Base-by-base conservation (phyloP, 2,113 vertebrate genomes). In the Sebastes schlegelii region DNA sequence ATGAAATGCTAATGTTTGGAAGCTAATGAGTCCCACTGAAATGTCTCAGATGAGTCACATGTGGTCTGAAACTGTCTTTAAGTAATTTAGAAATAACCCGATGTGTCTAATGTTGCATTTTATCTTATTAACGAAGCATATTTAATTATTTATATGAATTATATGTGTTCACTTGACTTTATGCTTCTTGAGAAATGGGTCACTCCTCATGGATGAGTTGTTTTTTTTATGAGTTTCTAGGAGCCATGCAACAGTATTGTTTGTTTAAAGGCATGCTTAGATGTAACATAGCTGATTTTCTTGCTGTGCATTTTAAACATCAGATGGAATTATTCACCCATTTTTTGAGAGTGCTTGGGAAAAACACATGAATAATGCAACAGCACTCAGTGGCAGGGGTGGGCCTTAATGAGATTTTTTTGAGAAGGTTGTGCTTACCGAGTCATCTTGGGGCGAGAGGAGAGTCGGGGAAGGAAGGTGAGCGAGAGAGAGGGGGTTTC, bases 281-380 rank as follows among this genome's bases (percentile, higher is more conserved):
- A 79, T 82, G 75, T 67, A 62, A 82, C 81, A 40, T 13, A 60
- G 34, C 83, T 76, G 67, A 80, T 89, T 87, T 74, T 63, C 61
- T 82, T 49, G 70, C 83, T 75, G 43, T 91, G 86, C 86, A 91
- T 91, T 91, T 85, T 84, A 82, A 88, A 90, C 76, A 89, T 92
- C 81, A 84, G 73, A 83, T 88, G 73, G 86, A 91, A 90, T 91
- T 89, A 88, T 92, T 90, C 84, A 85, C 76, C 83, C 73, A 52
- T 84, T 90, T 90, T 87, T 73, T 62, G 26, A 83, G 72, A 86
- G 76, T 79, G 67, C 83, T 82, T 55, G 51, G 70, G 81, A 80
- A 80, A 85, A 88, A 91, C 62, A 90, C 79, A 91, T 91, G 89
- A 92, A 94, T 92, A 85, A 93, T 92, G 87, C 90, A 92, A 8